Evolutionary conservation across 2,888 invertebrate genomes (phyloP).

Genomic region (Nomada flava): DNA sequence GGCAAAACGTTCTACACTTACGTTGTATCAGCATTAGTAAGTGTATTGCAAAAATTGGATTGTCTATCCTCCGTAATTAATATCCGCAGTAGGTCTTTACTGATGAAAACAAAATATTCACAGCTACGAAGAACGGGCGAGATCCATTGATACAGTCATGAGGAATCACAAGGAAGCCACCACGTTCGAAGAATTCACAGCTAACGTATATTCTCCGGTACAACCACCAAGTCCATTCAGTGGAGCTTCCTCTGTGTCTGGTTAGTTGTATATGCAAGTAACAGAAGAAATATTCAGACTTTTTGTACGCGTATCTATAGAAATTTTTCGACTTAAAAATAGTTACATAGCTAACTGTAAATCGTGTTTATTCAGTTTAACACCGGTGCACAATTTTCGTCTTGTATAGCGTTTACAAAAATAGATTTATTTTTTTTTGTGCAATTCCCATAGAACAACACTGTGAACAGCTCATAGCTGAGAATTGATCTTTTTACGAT

Average conservation of each 20-base stretch:
- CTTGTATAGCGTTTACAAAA: constrained; percentile 6
- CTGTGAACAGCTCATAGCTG: constrained; percentile 10
- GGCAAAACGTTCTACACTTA: constrained; percentile 94
- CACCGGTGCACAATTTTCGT: constrained; percentile 9
- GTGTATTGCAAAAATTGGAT: constrained; percentile 75
- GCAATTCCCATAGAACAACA: constrained; percentile 19
- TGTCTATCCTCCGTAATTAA: neutral
- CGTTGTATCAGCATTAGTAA: constrained; percentile 96
- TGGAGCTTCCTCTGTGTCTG: constrained; percentile 81
- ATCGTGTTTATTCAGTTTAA: constrained; percentile 41
- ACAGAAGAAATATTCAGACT: neutral
- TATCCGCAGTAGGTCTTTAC: neutral
- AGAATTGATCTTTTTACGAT: constrained; percentile 13
- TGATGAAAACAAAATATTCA: constrained; percentile 30
- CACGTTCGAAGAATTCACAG: constrained; percentile 95
- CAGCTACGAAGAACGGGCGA: constrained; percentile 96
- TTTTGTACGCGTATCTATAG: constrained; percentile 1
- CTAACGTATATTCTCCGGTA: constrained; percentile 89
- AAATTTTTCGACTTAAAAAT: constrained; percentile 18
- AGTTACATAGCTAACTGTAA: constrained; percentile 14
- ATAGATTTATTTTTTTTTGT: constrained; percentile 10
- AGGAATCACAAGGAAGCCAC: constrained; percentile 93
- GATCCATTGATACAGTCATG: constrained; percentile 93
- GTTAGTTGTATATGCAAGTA: constrained; percentile 65
- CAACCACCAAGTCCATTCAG: constrained; percentile 86